phyloP scores from a whole-genome alignment of 2,113 vertebrate species.

The Antechinus flavipes region DNA sequence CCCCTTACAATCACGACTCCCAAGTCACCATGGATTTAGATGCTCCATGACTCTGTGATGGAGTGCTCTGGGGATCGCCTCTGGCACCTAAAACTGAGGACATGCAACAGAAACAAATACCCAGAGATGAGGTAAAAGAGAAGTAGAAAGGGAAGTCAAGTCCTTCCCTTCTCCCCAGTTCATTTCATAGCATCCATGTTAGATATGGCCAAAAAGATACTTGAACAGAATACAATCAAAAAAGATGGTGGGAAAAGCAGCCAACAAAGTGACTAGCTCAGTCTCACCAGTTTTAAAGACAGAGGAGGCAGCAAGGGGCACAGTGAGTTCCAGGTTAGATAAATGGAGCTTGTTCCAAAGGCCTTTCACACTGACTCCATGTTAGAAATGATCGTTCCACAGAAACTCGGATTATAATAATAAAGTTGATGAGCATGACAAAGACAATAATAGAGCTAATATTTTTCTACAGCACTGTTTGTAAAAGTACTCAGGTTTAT shows the following conservation, averaged over 20 bases:
- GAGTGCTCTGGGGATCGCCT: too few species aligned
- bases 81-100: background rate
- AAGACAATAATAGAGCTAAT: background rate
- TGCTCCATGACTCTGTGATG: background rate
- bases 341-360: too few species aligned
- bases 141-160: background rate
- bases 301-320: background rate
- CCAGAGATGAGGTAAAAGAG: background rate
- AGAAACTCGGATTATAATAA: background rate
- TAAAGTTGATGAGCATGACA: too few species aligned
- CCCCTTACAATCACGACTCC: background rate
- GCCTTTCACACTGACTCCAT: background rate
- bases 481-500: background rate
- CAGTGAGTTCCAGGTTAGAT: background rate
- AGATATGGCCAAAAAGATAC: background rate
- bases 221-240: too few species aligned
- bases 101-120: background rate
- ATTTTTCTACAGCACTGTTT: background rate
- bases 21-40: background rate
- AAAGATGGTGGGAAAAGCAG: background rate
- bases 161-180: too few species aligned
- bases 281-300: background rate
- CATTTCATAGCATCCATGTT: background rate
- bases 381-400: background rate
- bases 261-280: background rate